Base-by-base conservation (phyloP, 1,140 invertebrate species). In the Cryptotermes secundus region DNA sequence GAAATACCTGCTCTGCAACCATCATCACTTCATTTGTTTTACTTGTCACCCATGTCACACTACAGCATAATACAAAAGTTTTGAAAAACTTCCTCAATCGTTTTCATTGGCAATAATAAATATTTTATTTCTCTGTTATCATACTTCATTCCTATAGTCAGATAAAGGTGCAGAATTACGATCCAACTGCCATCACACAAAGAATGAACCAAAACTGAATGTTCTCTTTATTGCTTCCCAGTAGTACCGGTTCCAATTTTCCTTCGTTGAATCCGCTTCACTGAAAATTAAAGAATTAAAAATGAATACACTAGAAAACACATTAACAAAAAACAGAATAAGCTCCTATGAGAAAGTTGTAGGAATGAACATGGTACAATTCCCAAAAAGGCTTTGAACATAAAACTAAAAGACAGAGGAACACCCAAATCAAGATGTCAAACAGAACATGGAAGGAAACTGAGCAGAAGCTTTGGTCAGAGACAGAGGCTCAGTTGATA, bases 181-280 rank as follows among this genome's bases (percentile, higher is more conserved):
- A 26, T n/a, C 45, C 35, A 12, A 80, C 72, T 35, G 79, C 31
- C 83, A 80, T 85, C 82, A 85, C 59, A 85, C 36, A 34, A 96
- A 92, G 87, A 95, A 95, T 16, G 93, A 93, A 38, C 96, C 97
- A 89, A 97, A 99, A 53, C 97, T 97, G 90, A 99, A 98, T 1
- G 96, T 95, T 88, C 95, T 93, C 90, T 97, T 97, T 87, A 99
- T 98, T 85, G 96, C 93, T 86, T 97, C 94, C 93, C 97, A 99
- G 89, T 98, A 99, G 90, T 98, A 98, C 82, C 95, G 91, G 85
- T 95, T 92, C 97, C 97, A 99, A 87, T 98, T 98, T 85, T 95
- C 93, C 88, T 92, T 93, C 26, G 97, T 99, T 80, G 93, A 92
- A 36, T 97, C 95, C 83, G 94, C 92, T 87, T 98, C 96, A 34